Percentiles rank a stretch among this genome's conserved stretches.
Evolutionary conservation across 2,797 vertebrate species (phyloP).

Genomic region (Falco cherrug): DNA sequence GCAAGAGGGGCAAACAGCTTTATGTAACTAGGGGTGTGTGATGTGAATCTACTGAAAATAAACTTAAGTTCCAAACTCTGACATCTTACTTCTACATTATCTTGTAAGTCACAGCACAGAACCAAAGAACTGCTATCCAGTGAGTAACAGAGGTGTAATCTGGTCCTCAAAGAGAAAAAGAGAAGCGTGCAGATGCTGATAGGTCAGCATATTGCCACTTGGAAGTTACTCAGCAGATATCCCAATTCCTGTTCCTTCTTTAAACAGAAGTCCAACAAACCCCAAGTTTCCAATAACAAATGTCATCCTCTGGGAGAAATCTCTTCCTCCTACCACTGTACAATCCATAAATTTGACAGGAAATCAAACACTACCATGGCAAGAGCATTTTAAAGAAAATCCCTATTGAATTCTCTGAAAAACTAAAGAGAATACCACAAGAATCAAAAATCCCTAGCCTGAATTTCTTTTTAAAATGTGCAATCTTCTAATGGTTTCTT

Average conservation of each 20-base stretch:
- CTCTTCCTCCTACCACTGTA: conserved; percentile 10
- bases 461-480: neutral
- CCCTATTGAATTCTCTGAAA: neutral
- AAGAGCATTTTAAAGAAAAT: conserved; percentile 48
- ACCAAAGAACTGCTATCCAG: neutral
- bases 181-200: neutral
- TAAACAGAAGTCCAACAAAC: conserved; percentile 15
- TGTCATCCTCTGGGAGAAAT: conserved; percentile 30
- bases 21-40: neutral
- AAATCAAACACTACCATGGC: conserved; percentile 49
- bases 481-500: neutral
- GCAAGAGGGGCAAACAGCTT: neutral
- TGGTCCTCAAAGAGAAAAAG: neutral
- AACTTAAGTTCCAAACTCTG: neutral
- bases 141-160: neutral
- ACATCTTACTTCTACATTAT: neutral
- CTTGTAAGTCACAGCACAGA: neutral
- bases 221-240: neutral
- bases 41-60: neutral
- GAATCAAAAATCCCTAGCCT: neutral
- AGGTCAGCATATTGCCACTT: neutral
- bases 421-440: neutral
- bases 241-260: conserved; percentile 2
- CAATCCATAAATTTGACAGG: conserved; percentile 53
- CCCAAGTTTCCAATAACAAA: neutral